Percentiles rank a stretch among this genome's conserved stretches.
Conservation (phyloP, 2,113 vertebrate genomes). For the Ceyx melanurus region DNA sequence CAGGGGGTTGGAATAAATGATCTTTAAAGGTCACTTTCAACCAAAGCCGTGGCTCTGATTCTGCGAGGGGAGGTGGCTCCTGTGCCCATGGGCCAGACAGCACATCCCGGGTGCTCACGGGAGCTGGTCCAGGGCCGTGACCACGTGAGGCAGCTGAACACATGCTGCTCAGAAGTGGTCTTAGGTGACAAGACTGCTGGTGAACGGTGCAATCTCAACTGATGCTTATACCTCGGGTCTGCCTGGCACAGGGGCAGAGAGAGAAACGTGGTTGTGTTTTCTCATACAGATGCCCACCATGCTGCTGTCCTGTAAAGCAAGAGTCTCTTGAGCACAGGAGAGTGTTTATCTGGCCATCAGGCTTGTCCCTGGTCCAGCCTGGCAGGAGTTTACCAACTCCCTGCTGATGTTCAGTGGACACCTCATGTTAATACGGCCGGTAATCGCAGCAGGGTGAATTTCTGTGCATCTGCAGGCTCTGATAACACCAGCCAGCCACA, state of each 20-base stretch:
- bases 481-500: background rate
- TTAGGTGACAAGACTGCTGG: background rate
- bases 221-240: background rate
- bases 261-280: background rate
- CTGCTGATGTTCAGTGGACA: background rate
- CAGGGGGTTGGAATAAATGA: background rate
- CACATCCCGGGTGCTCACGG: fast-evolving
- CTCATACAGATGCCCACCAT: fast-evolving
- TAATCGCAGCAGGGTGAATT: background rate
- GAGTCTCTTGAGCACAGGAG: background rate
- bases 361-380: background rate
- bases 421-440: background rate
- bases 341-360: background rate
- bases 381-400: background rate
- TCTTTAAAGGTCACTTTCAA: background rate
- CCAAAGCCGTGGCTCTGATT: no score
- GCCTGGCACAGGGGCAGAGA: fast-evolving
- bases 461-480: background rate
- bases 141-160: fast-evolving
- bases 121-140: fast-evolving
- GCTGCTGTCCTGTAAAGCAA: background rate
- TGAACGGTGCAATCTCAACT: background rate
- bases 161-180: background rate
- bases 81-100: background rate
- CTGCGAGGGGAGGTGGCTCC: background rate